Evolutionary conservation across 2,888 invertebrate genomes (phyloP).

Genomic region (Notodonta dromedarius): DNA sequence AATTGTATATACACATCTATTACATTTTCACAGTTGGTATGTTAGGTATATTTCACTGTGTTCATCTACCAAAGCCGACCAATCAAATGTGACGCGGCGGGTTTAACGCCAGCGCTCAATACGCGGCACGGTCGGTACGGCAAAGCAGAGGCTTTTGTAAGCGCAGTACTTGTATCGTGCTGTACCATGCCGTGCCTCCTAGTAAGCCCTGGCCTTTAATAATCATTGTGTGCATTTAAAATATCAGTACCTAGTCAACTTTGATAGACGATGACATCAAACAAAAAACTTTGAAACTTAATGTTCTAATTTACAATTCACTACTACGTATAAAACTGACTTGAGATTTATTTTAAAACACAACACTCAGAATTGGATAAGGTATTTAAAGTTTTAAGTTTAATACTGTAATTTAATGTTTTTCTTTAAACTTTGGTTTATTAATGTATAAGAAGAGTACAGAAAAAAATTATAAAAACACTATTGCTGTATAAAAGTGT

Average conservation of each 20-base stretch:
- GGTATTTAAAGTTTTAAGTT: background rate
- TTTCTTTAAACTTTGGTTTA: background rate
- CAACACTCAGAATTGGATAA: slow-evolving; percentile 6
- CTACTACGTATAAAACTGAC: slow-evolving; percentile 28
- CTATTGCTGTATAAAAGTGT: too few species aligned
- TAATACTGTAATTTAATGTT: background rate
- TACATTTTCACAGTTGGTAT: slow-evolving; percentile 34
- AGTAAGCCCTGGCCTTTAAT: too few species aligned
- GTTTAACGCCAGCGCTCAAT: too few species aligned
- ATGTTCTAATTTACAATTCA: slow-evolving; percentile 23
- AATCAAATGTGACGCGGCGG: too few species aligned
- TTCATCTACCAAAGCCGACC: background rate
- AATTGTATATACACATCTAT: slow-evolving; percentile 52
- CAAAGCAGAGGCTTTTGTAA: too few species aligned
- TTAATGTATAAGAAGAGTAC: background rate
- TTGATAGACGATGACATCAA: background rate
- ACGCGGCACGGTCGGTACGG: too few species aligned
- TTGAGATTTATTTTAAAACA: slow-evolving; percentile 1
- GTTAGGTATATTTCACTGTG: background rate
- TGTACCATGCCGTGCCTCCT: too few species aligned
- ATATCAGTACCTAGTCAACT: background rate
- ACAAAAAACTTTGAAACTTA: slow-evolving; percentile 9
- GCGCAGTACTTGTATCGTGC: too few species aligned
- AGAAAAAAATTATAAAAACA: background rate
- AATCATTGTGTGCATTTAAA: too few species aligned